Evolutionary conservation across 92 coral and sea anemone genomes (phyloP), one percentile per base, ranked within the genome.

Genomic region (Palythoa grandiflora): DNA sequence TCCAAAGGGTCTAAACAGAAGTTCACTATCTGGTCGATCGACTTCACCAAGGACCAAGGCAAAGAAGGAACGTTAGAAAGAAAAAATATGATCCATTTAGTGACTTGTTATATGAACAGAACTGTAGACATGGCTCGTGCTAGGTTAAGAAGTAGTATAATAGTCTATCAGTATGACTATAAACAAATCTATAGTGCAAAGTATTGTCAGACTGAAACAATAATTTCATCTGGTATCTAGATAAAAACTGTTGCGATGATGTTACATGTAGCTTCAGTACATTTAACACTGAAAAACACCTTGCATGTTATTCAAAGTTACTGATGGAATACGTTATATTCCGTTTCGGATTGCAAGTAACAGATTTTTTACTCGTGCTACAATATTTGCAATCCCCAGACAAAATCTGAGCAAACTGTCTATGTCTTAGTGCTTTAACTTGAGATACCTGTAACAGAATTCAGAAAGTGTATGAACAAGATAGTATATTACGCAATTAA

Each of bases 81-180:
- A 68, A 68, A 68, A 68, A 68, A 68, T 68, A 68, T 68, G 73
- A 68, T 72, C 77, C 77, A 72, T 72, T 39, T 39, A 39, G 38
- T 72, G 53, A 39, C 77, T 72, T 72, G 77, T 72, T 72, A 72
- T 72, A 72, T 72, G 77, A 72, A 72, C 77, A 72, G 77, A 72
- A 72, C 21, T 72, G 77, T 72, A 72, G 37, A 72, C 51, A 72
- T 72, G 77, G 77, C 77, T 72, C 51, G 77, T 72, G 77, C 77
- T 72, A 72, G 77, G 77, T 39, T 72, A 72, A 72, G 77, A 72
- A 72, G 77, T 72, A 72, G 77, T 72, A 72, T 72, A 72, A 72
- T 72, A 72, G 77, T 72, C 77, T 72, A 72, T 72, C 35, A 72
- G 77, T 72, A 72, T 72, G 77, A 44, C 48, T 44, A 44, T 44